Evolutionary conservation across 2,888 invertebrate genomes (phyloP).

Genomic region (Amorpha juglandis): DNA sequence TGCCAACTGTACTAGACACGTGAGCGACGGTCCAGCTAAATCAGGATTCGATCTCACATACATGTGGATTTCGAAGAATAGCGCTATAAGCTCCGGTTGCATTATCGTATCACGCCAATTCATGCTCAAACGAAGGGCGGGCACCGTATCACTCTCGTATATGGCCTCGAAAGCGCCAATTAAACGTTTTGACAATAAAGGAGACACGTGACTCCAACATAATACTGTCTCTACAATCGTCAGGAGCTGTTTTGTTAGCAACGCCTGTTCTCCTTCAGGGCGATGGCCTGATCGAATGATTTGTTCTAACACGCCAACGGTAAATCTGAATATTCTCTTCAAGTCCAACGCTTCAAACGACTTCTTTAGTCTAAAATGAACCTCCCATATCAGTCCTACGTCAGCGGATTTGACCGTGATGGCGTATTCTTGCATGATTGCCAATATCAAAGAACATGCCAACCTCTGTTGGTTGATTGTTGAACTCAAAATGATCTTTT

Average conservation of each 20-base stretch:
- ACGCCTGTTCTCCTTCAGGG: conserved; percentile 79
- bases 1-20: conserved; percentile 91
- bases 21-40: conserved; percentile 90
- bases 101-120: conserved; percentile 91
- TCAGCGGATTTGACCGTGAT: conserved; percentile 93
- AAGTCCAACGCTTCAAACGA: conserved; percentile 93
- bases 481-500: conserved; percentile 91
- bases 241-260: conserved; percentile 88
- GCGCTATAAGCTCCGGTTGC: conserved; percentile 88
- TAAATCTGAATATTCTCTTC: conserved; percentile 88
- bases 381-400: conserved; percentile 94
- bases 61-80: conserved; percentile 93
- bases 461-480: conserved; percentile 90
- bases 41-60: conserved; percentile 90
- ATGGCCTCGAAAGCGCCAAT: conserved; percentile 89
- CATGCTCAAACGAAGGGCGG: conserved; percentile 86
- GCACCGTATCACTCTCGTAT: conserved; percentile 87
- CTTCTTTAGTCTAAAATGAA: conserved; percentile 92
- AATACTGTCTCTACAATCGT: conserved; percentile 91
- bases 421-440: conserved; percentile 95
- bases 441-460: conserved; percentile 92
- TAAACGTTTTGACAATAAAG: conserved; percentile 86
- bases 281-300: conserved; percentile 72
- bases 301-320: conserved; percentile 74
- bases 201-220: conserved; percentile 92